Evolutionary conservation across 2,113 vertebrate species (phyloP).

Genomic region (Muscicapa adusta): DNA sequence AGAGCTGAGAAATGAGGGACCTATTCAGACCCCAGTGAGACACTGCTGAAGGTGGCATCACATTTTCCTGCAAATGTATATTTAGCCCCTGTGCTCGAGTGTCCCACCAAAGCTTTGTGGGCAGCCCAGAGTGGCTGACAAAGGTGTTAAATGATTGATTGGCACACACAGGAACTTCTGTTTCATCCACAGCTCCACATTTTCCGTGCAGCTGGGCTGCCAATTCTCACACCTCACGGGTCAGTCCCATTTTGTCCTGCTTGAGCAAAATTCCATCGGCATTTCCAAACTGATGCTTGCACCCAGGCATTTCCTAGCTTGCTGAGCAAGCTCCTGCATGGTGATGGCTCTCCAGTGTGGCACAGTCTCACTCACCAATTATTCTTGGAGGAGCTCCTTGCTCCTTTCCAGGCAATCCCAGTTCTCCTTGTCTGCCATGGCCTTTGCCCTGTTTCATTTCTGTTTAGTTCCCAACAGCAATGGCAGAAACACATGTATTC

Average conservation of each 20-base stretch:
- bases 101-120: neutral
- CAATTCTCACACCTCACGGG: conserved; percentile 56
- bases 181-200: neutral
- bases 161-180: neutral
- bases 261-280: neutral
- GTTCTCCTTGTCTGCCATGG: neutral
- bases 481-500: neutral
- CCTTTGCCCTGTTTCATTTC: neutral
- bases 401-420: neutral
- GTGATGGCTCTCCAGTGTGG: neutral
- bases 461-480: neutral
- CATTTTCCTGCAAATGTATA: conserved; percentile 32
- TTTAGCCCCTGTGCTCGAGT: neutral
- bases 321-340: neutral
- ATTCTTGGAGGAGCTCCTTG: neutral
- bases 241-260: conserved; percentile 23
- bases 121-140: conserved; percentile 34
- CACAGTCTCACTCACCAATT: neutral
- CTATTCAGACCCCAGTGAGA: neutral
- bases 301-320: conserved; percentile 20
- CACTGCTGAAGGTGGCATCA: neutral
- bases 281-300: conserved; percentile 41
- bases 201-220: conserved; percentile 42
- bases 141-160: conserved; percentile 57
- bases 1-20: neutral